A percentile compares a stretch with the other conserved stretches of the same genome.
These are phyloP conservation scores for Ptychadena robeensis DNA, from an alignment of 2,797 vertebrate genomes.

Conservation along the genomic window DNA sequence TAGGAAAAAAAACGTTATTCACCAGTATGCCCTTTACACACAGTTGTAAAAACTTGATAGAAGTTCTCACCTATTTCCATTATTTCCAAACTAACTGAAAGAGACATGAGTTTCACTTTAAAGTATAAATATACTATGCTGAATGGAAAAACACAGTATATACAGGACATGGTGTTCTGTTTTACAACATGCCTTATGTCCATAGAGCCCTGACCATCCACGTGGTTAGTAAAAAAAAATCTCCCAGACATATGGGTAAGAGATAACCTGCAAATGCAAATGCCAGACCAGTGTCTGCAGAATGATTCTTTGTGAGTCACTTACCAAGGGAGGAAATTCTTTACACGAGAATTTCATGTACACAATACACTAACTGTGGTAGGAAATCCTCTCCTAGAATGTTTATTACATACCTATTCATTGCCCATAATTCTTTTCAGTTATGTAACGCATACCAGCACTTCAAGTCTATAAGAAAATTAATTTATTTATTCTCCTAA, in stretches of 20 bases:
- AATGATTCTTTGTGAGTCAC: conserved; percentile 6
- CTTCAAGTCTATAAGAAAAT: not conserved
- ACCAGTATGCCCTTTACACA: no score
- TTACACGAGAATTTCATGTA: conserved; percentile 29
- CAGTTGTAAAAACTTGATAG: no score
- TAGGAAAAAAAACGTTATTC: no score
- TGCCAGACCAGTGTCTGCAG: not conserved
- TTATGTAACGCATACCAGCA: conserved; percentile 8
- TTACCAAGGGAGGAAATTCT: conserved; percentile 42
- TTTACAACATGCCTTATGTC: no score
- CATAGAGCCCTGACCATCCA: no score
- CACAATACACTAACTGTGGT: conserved; percentile 14
- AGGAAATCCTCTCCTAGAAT: conserved; percentile 47
- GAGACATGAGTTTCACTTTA: no score
- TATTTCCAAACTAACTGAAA: no score
- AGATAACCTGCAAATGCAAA: not conserved
- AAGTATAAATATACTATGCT: no score
- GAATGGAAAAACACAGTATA: no score
- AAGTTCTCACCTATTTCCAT: no score
- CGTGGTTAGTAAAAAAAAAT: no score
- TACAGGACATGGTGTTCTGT: no score
- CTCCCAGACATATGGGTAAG: not conserved
- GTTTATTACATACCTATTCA: conserved; percentile 32
- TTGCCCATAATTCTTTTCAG: conserved; percentile 13
- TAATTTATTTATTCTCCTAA: not conserved